Evolutionary conservation across 37 sponge, comb jelly and placozoan genomes (phyloP).

Genomic region (Mnemiopsis leidyi): DNA sequence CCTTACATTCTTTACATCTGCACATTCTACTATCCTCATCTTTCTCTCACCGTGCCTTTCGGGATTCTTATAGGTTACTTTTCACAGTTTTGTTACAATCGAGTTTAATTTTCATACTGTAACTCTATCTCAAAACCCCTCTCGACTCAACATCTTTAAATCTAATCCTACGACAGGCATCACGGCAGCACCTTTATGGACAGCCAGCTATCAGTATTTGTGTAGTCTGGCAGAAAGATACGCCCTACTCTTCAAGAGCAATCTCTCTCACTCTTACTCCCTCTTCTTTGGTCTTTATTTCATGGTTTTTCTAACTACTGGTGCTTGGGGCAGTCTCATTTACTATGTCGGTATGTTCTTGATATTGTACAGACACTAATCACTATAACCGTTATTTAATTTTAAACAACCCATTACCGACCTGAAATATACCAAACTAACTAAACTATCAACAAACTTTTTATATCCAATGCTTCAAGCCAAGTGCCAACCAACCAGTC

Average conservation of each 20-base stretch:
- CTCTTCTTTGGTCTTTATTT: constrained; percentile 15
- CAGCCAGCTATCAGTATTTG: background rate
- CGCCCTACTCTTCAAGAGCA: constrained; percentile 25
- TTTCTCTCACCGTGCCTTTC: background rate
- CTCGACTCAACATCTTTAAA: too few relatives aligned
- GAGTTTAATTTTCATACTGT: too few relatives aligned
- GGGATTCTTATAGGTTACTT: background rate
- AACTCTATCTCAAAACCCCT: too few relatives aligned
- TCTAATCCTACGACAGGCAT: background rate
- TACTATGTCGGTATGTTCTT: background rate
- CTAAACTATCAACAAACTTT: too few relatives aligned
- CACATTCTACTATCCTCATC: background rate
- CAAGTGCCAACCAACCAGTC: too few relatives aligned
- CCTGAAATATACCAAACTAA: too few relatives aligned
- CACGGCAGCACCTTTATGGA: constrained; percentile 6
- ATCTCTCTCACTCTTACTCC: background rate
- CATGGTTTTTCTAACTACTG: background rate
- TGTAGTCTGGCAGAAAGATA: background rate
- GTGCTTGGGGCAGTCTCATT: background rate
- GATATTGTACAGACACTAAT: too few relatives aligned
- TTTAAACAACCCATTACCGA: too few relatives aligned
- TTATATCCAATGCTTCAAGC: too few relatives aligned
- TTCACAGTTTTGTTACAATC: too few relatives aligned
- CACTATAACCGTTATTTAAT: too few relatives aligned
- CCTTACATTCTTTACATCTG: constrained; percentile 23